Percentiles rank a stretch among this genome's conserved stretches.
Evolutionary conservation across 2,888 invertebrate species (phyloP).

Genomic region (Andricus curvator): DNA sequence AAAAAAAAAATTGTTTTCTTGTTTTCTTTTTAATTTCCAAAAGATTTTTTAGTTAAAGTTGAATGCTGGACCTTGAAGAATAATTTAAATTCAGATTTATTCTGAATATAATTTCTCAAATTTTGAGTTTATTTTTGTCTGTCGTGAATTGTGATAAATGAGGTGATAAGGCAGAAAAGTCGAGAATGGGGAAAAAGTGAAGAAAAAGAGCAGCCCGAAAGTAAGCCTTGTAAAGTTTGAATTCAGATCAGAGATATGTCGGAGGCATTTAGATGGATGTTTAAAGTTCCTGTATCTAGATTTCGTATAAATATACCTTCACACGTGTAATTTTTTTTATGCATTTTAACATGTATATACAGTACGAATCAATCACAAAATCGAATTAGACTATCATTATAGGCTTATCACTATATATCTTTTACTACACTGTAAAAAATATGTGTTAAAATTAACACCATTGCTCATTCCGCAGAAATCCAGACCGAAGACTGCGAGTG

Average conservation of each 20-base stretch:
- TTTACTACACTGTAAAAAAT: conserved; percentile 32
- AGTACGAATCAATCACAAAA: conserved; percentile 6
- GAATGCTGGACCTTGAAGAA: no score
- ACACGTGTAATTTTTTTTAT: conserved; percentile 12
- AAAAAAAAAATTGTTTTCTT: no score
- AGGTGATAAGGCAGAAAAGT: conserved; percentile 20
- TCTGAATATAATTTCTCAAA: background rate
- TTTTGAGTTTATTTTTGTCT: background rate
- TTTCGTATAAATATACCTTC: conserved; percentile 5
- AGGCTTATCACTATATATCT: background rate
- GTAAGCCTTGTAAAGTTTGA: conserved; percentile 27
- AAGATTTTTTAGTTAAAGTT: background rate
- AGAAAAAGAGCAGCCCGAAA: conserved; percentile 21
- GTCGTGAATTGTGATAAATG: conserved; percentile 27
- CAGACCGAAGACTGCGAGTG: background rate
- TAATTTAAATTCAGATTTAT: no score
- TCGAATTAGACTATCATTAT: background rate
- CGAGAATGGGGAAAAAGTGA: conserved; percentile 22
- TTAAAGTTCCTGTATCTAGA: conserved; percentile 6
- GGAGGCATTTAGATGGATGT: conserved; percentile 35
- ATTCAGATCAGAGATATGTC: conserved; percentile 35
- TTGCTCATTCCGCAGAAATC: conserved; percentile 24
- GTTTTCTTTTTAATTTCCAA: no score
- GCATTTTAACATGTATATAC: background rate
- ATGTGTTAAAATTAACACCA: conserved; percentile 26